phyloP scores from a whole-genome alignment of 2,888 invertebrate genomes.

The Mechanitis messenoides region DNA sequence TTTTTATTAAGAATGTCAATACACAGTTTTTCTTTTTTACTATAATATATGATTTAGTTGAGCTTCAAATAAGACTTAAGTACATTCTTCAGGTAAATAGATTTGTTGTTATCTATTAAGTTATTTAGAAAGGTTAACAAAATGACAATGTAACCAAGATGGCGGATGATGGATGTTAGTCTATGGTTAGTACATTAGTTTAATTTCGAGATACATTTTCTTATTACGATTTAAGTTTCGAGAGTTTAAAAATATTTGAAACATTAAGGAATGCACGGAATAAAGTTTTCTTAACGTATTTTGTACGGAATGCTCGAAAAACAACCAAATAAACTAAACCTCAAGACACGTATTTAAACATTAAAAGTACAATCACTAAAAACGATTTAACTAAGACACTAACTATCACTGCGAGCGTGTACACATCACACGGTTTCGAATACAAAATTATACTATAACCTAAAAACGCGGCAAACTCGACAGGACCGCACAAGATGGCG shows the following conservation, averaged over 20 bases:
- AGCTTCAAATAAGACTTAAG: constrained; percentile 1
- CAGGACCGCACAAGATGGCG: constrained; percentile 51
- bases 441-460: constrained; percentile 51
- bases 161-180: constrained; percentile 31
- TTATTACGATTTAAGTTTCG: background rate
- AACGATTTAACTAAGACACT: constrained; percentile 58
- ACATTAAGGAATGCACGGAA: background rate
- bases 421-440: constrained; percentile 60
- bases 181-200: background rate
- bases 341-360: constrained; percentile 47
- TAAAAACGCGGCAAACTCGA: constrained; percentile 41
- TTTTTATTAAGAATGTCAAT: background rate
- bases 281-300: constrained; percentile 18
- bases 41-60: constrained; percentile 1
- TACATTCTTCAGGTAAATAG: background rate
- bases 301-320: constrained; percentile 29
- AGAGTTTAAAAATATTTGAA: background rate
- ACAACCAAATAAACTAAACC: constrained; percentile 21
- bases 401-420: constrained; percentile 64
- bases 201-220: background rate
- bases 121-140: constrained; percentile 36
- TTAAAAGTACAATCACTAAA: constrained; percentile 51
- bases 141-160: constrained; percentile 39
- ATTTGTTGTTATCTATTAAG: background rate
- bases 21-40: background rate